phyloP scores from a whole-genome alignment of 2,888 invertebrate genomes.

The Thecocarcelia acutangulata region DNA sequence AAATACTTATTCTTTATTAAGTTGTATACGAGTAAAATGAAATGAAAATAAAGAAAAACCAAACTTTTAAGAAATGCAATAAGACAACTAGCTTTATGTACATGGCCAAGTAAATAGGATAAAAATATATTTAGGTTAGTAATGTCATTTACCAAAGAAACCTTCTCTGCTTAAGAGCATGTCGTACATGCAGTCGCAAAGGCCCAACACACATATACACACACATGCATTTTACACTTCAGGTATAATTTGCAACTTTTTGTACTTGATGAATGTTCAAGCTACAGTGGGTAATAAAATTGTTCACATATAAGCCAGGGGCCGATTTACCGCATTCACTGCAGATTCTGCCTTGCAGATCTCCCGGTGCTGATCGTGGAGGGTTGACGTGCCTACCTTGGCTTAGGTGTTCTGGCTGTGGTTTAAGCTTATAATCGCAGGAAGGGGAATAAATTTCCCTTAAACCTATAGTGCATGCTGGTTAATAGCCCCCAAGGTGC shows the following conservation, averaged over 20 bases:
- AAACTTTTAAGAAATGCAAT: constrained; percentile 6
- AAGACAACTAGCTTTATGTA: constrained; percentile 16
- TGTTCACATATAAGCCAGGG: too few relatives aligned
- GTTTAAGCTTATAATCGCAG: too few relatives aligned
- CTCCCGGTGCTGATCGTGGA: too few relatives aligned
- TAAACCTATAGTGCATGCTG: too few relatives aligned
- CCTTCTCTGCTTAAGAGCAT: neutral
- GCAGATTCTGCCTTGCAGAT: too few relatives aligned
- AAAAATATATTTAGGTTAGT: constrained; percentile 78
- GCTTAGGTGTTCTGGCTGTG: too few relatives aligned
- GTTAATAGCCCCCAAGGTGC: too few relatives aligned
- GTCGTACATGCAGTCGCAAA: neutral
- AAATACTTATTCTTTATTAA: constrained; percentile 17
- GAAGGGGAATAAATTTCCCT: too few relatives aligned
- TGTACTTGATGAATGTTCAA: neutral
- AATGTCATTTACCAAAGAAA: constrained; percentile 75
- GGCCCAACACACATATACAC: neutral
- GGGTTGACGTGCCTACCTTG: too few relatives aligned
- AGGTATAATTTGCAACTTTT: neutral
- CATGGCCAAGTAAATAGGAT: constrained; percentile 51
- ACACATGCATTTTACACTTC: neutral
- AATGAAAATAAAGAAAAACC: neutral
- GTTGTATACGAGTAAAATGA: neutral
- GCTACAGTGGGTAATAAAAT: constrained; percentile 9
- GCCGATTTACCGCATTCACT: too few relatives aligned